Evolutionary conservation across 2,113 vertebrate species (phyloP).

Genomic region (Egretta garzetta): DNA sequence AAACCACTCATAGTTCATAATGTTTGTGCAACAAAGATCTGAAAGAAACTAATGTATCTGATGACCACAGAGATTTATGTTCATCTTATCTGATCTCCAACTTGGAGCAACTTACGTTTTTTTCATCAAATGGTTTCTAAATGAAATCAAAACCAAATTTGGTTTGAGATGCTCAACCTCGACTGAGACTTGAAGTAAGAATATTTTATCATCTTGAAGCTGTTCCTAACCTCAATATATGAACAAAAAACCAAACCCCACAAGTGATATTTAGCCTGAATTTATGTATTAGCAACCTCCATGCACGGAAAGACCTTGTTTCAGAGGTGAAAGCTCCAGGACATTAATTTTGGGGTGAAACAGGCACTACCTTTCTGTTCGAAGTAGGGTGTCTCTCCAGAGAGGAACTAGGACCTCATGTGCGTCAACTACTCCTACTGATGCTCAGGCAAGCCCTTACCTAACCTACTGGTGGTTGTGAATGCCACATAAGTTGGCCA

Average conservation of each 20-base stretch:
- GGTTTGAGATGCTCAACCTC: neutral
- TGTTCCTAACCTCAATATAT: neutral
- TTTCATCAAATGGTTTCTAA: neutral
- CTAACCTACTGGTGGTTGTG: neutral
- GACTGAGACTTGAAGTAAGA: neutral
- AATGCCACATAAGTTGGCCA: rapidly evolving
- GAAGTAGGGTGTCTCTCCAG: neutral
- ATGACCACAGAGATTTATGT: neutral
- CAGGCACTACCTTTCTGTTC: neutral
- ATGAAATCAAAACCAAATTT: neutral
- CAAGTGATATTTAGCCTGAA: neutral
- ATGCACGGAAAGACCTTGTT: neutral
- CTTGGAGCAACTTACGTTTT: neutral
- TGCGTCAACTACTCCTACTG: neutral
- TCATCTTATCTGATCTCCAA: neutral
- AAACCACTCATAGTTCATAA: neutral
- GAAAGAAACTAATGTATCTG: neutral
- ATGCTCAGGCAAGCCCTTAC: neutral
- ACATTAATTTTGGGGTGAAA: rapidly evolving
- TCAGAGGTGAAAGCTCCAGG: neutral
- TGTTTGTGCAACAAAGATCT: neutral
- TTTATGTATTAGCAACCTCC: neutral
- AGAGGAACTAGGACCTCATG: neutral
- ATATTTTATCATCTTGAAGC: neutral
- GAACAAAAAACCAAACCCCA: neutral